These are phyloP conservation scores for Tadarida brasiliensis DNA, from an alignment of 2,797 vertebrate genomes.

Conservation along the genomic window DNA sequence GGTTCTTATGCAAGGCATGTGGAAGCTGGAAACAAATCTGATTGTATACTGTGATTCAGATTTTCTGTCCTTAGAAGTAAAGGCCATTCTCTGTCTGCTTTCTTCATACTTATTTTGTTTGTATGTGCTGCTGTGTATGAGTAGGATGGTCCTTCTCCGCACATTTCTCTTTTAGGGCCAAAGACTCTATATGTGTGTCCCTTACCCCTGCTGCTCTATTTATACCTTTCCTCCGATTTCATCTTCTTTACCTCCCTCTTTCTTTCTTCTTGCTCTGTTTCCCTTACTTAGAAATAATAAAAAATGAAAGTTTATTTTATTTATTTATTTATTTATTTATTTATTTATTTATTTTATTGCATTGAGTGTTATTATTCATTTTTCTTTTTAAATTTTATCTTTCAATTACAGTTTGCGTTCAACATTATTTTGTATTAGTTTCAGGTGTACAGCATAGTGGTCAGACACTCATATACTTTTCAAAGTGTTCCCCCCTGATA, in stretches of 20 bases:
- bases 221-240: neutral
- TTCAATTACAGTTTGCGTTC: neutral
- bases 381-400: neutral
- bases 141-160: neutral
- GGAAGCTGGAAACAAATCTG: neutral
- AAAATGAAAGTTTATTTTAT: constrained; percentile 12
- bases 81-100: neutral
- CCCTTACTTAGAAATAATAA: constrained; percentile 23
- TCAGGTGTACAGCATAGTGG: neutral
- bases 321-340: neutral
- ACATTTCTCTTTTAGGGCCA: neutral
- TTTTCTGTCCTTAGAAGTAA: neutral
- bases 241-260: neutral
- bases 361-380: neutral
- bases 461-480: neutral
- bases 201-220: neutral
- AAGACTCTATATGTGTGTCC: neutral
- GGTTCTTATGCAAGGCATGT: neutral
- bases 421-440: neutral
- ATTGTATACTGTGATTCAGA: neutral
- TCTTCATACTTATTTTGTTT: neutral
- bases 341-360: neutral
- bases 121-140: neutral
- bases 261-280: neutral
- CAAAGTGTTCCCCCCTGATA: too few relatives aligned